Conservation (phyloP, 2,797 vertebrate genomes). For the Coluber constrictor region DNA sequence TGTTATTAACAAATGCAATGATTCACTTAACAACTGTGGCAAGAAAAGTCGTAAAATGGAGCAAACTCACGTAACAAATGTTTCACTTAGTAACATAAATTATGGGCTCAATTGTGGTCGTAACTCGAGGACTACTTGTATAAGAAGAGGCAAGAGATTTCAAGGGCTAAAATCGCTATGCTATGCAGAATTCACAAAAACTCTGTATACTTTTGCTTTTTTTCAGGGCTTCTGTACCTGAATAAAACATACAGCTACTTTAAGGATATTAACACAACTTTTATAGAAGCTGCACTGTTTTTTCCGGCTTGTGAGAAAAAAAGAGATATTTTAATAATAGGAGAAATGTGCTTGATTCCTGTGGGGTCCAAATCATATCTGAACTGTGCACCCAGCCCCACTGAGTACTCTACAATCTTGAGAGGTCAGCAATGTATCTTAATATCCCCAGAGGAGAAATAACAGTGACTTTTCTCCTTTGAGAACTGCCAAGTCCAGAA, state of each 20-base stretch:
- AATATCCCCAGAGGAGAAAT: background rate
- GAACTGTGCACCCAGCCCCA: background rate
- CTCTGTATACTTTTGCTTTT: background rate
- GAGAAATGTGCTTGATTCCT: background rate
- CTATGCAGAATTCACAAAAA: background rate
- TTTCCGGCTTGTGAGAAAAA: background rate
- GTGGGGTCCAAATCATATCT: background rate
- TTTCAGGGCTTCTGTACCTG: background rate
- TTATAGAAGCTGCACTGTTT: background rate
- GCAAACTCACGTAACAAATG: too few species aligned
- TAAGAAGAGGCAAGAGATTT: background rate
- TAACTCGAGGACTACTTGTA: too few species aligned
- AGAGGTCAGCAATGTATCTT: background rate
- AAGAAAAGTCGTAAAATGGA: too few species aligned
- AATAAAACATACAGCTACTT: background rate
- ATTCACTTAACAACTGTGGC: too few species aligned
- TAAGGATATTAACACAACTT: background rate
- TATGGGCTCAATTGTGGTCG: too few species aligned
- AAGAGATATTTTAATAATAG: background rate
- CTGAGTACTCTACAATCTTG: background rate
- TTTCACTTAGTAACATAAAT: too few species aligned
- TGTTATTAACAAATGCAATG: too few species aligned
- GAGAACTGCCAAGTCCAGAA: background rate
- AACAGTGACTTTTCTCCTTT: background rate
- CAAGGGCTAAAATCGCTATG: background rate